Evolutionary conservation across 2,888 invertebrate species (phyloP), one percentile per base, ranked within the genome.

Genomic region (Girardia tigrina): DNA sequence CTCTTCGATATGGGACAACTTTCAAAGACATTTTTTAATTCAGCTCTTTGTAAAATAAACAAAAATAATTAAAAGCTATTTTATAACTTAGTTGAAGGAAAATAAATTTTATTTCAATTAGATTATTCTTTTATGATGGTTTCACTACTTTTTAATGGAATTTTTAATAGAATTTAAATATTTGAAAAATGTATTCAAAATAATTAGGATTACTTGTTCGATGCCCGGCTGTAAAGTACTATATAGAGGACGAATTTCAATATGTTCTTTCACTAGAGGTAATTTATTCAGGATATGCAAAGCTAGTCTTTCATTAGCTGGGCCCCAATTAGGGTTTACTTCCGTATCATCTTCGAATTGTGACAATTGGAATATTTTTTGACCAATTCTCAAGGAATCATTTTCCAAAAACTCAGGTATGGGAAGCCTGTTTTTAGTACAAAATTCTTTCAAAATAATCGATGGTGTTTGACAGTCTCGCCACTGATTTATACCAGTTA

Each of bases 181-280:
- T n/a, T n/a, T n/a, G n/a, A n/a, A n/a, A n/a, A n/a, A n/a, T n/a
- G n/a, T n/a, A n/a, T n/a, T n/a, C n/a, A n/a, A n/a, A n/a, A n/a
- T n/a, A n/a, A n/a, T n/a, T n/a, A n/a, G n/a, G n/a, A n/a, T n/a
- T n/a, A n/a, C n/a, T n/a, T n/a, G n/a, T n/a, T n/a, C n/a, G n/a
- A 92, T 90, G 12, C 91, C 91, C 0, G 90, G 90, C 81, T 88
- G 88, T 78, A 90, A 89, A 0, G 91, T 90, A 84, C 91, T 91
- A 81, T 90, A 92, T 0, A 94, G 85, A 0, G 92, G 88, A 29
- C 94, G 86, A 0, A 91, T 91, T 85, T 94, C 94, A 0, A 94
- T 89, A 81, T 94, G 94, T 81, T 94, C 94, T 0, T 90, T 90
- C 0, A 93, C 90, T 56, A 94, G 85, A 74, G 90, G 81, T 69